phyloP scores from a whole-genome alignment of 2,113 vertebrate species.

The Bungarus multicinctus region DNA sequence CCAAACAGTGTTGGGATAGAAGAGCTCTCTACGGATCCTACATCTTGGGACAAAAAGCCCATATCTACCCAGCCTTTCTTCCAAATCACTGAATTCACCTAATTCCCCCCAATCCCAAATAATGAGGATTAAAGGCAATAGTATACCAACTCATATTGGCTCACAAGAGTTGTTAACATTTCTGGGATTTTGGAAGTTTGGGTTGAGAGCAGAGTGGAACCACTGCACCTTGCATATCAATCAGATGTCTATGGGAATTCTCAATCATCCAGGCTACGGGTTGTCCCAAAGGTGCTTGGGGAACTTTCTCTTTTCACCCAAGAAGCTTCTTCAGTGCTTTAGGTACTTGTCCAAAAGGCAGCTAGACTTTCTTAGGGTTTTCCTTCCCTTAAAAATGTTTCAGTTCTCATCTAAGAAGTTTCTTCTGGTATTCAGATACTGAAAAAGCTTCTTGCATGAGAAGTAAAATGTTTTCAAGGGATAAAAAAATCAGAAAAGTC shows the following conservation, averaged over 20 bases:
- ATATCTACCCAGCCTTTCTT: neutral
- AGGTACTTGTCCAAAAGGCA: neutral
- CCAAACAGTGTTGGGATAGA: neutral
- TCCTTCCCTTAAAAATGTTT: neutral
- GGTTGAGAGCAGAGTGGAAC: neutral
- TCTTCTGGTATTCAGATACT: neutral
- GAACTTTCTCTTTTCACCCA: no score
- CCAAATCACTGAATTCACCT: neutral
- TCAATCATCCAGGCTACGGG: no score
- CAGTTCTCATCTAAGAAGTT: neutral
- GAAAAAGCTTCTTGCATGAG: no score
- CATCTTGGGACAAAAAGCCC: neutral
- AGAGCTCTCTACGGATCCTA: neutral
- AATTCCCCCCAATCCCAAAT: neutral
- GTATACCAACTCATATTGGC: neutral
- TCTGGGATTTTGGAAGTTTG: neutral
- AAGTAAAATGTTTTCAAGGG: neutral
- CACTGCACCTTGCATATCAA: neutral
- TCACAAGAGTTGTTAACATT: neutral
- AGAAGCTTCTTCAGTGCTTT: no score
- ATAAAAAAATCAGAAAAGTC: no score
- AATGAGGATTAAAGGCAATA: neutral
- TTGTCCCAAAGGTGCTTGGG: neutral
- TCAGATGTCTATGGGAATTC: neutral
- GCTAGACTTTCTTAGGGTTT: neutral